These are phyloP conservation scores for Geopemphigus sp. DNA, from an alignment of 1,140 invertebrate species.

Conservation along the genomic window DNA sequence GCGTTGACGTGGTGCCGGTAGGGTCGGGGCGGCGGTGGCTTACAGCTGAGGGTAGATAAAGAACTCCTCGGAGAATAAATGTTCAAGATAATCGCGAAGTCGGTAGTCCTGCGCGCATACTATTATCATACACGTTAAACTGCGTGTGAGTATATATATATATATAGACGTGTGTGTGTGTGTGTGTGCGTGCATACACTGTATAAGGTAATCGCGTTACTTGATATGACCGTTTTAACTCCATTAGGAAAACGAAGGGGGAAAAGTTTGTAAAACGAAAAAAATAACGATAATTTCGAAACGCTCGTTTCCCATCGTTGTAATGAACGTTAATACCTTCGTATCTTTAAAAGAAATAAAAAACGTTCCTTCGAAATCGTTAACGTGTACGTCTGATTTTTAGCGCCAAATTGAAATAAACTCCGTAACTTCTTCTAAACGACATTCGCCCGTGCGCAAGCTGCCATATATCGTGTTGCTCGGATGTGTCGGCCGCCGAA, in stretches of 20 bases:
- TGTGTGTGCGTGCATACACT: not conserved
- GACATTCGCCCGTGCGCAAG: no score
- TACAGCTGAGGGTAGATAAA: constrained; percentile 30
- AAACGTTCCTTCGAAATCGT: no score
- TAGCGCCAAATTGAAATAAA: no score
- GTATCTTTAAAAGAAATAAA: no score
- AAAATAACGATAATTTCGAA: not conserved
- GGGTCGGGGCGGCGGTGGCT: not conserved
- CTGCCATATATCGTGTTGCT: no score
- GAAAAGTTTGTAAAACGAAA: not conserved
- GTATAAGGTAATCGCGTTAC: not conserved
- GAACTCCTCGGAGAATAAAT: constrained; percentile 40
- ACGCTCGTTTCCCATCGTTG: not conserved
- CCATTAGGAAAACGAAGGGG: constrained; percentile 4
- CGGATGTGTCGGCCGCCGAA: no score
- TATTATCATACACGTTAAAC: constrained; percentile 8
- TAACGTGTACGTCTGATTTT: no score
- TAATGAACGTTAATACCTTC: not conserved
- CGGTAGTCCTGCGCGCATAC: not conserved
- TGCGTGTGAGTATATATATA: no score
- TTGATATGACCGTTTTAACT: not conserved
- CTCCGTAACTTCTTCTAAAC: no score
- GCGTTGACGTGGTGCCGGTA: no score
- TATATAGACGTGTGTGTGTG: not conserved
- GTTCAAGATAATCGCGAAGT: constrained; percentile 15